Evolutionary conservation across 1,140 invertebrate genomes (phyloP).

Genomic region (Anadara kagoshimensis): DNA sequence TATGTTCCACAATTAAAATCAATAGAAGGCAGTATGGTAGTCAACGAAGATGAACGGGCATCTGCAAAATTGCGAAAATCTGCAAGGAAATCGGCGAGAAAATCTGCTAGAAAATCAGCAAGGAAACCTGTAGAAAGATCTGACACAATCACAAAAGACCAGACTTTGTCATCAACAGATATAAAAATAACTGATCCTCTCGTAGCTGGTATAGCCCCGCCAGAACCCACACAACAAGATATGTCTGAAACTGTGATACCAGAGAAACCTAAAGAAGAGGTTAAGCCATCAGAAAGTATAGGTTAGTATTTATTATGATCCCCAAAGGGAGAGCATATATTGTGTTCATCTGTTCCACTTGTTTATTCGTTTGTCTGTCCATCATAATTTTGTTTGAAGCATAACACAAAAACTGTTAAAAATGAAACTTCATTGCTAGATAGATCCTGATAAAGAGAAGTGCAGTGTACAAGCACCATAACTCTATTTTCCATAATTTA

Average conservation of each 20-base stretch:
- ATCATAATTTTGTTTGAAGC: too few relatives aligned
- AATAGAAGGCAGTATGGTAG: conserved; percentile 60
- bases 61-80: conserved; percentile 34
- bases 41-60: conserved; percentile 53
- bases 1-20: conserved; percentile 71
- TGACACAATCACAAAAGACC: not conserved
- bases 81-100: conserved; percentile 36
- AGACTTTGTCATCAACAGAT: not conserved
- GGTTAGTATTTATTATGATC: conserved; percentile 1
- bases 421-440: too few relatives aligned
- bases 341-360: not conserved
- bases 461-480: too few relatives aligned
- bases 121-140: too few relatives aligned
- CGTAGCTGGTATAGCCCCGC: not conserved
- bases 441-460: too few relatives aligned
- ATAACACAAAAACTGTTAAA: too few relatives aligned
- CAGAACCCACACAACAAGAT: not conserved
- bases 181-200: conserved; percentile 8
- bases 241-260: not conserved
- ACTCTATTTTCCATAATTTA: too few relatives aligned
- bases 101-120: conserved; percentile 28
- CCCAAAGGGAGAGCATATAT: too few relatives aligned
- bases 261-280: not conserved
- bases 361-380: too few relatives aligned
- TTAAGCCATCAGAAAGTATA: not conserved